phyloP scores from a whole-genome alignment of 1,140 invertebrate genomes.

The Leptinotarsa lineolata region DNA sequence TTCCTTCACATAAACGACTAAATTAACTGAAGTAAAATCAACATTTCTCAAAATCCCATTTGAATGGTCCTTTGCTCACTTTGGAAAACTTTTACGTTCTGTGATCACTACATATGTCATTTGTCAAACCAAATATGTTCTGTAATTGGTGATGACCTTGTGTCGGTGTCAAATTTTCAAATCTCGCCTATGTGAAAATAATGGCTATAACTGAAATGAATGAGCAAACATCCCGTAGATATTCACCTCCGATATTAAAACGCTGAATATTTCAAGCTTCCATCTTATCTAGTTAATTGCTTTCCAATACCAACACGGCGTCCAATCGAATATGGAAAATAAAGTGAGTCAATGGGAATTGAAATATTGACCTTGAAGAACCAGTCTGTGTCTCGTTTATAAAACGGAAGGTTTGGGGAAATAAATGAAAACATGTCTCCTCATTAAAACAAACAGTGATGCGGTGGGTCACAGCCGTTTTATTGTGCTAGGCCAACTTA shows the following conservation, averaged over 20 bases:
- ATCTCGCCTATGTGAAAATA: too few species aligned
- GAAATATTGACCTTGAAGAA: slow-evolving; percentile 34
- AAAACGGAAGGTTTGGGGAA: slow-evolving; percentile 44
- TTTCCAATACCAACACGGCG: not conserved
- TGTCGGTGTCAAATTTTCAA: too few species aligned
- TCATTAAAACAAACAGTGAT: slow-evolving; percentile 46
- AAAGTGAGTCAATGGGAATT: slow-evolving; percentile 3
- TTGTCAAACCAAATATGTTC: too few species aligned
- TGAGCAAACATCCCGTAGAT: too few species aligned
- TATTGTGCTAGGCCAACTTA: slow-evolving; percentile 45
- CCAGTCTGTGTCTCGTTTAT: slow-evolving; percentile 36
- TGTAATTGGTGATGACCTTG: too few species aligned
- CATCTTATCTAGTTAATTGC: not conserved
- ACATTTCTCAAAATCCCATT: too few species aligned
- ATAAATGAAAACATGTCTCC: slow-evolving; percentile 47
- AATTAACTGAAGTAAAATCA: too few species aligned
- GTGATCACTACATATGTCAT: too few species aligned
- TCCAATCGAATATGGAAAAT: slow-evolving; percentile 2
- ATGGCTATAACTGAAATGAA: too few species aligned
- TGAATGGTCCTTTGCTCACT: too few species aligned
- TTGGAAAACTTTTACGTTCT: too few species aligned
- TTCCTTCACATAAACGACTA: too few species aligned
- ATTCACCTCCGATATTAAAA: not conserved
- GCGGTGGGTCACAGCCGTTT: slow-evolving; percentile 38
- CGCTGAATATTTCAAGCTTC: not conserved